Evolutionary conservation across 2,797 vertebrate genomes (phyloP).

Genomic region (Agapornis canus): DNA sequence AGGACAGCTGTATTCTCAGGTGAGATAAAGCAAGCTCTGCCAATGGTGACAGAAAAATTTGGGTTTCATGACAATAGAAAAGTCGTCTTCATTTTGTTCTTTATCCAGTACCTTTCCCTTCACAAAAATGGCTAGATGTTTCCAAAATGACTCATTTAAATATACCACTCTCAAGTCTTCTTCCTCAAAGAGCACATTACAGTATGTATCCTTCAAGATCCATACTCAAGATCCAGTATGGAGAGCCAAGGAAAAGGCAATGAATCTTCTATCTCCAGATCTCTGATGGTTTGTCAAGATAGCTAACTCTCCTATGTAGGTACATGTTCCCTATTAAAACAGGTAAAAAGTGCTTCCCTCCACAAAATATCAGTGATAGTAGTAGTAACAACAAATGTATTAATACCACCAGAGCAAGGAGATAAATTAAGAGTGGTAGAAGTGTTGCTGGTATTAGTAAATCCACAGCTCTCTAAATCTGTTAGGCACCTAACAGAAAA

Average conservation of each 20-base stretch:
- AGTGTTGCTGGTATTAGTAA: background rate
- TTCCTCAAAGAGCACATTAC: background rate
- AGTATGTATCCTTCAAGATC: background rate
- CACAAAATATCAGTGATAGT: background rate
- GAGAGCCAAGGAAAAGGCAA: background rate
- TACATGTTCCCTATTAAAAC: background rate
- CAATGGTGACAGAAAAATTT: background rate
- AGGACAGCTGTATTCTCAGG: background rate
- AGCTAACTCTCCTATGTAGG: background rate
- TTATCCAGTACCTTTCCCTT: slow-evolving; percentile 4
- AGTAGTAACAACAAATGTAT: background rate
- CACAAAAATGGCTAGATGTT: background rate
- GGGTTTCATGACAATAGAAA: background rate
- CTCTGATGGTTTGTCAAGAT: background rate
- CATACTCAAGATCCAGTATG: background rate
- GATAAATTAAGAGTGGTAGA: rapidly evolving
- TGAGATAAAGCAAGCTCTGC: background rate
- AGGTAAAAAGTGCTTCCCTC: background rate
- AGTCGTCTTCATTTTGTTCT: background rate
- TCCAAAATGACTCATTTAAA: background rate
- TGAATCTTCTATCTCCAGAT: background rate
- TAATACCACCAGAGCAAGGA: background rate
- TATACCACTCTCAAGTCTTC: background rate
- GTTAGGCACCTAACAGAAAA: background rate
- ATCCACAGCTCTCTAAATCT: background rate